Percentiles rank a stretch among this genome's conserved stretches.
These are phyloP conservation scores for Hypomesus transpacificus DNA, from an alignment of 2,113 vertebrate species.

Conservation along the genomic window DNA sequence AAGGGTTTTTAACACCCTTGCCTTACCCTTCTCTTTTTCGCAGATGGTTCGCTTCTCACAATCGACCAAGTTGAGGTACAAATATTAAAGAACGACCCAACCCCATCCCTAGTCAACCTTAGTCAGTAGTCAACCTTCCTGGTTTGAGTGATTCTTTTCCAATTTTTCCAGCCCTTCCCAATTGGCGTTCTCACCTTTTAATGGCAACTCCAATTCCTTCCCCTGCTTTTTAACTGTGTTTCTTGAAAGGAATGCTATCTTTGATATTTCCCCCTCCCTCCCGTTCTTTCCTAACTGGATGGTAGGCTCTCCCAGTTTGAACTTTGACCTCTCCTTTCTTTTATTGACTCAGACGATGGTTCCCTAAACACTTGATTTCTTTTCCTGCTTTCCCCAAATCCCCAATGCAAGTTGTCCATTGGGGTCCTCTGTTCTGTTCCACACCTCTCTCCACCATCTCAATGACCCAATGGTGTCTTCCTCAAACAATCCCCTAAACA, in stretches of 20 bases:
- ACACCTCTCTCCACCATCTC: constrained; percentile 52
- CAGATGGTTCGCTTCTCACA: constrained; percentile 77
- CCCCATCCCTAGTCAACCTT: constrained; percentile 48
- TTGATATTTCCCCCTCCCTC: constrained; percentile 54
- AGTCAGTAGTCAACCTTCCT: constrained; percentile 67
- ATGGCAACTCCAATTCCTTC: constrained; percentile 53
- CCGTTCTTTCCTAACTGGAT: constrained; percentile 61
- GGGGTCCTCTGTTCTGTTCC: constrained; percentile 62
- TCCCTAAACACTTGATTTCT: constrained; percentile 51
- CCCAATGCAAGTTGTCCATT: constrained; percentile 69
- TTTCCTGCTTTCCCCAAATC: constrained; percentile 55
- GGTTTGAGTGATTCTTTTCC: constrained; percentile 67
- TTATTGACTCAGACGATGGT: constrained; percentile 45
- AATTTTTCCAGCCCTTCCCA: constrained; percentile 58
- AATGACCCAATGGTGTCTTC: constrained; percentile 55
- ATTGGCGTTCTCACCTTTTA: constrained; percentile 52
- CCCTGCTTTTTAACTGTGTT: constrained; percentile 67
- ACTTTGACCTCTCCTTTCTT: constrained; percentile 46
- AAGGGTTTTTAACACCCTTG: constrained; percentile 69
- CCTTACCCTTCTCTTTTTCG: constrained; percentile 74
- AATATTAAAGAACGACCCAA: constrained; percentile 66
- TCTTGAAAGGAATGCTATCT: constrained; percentile 65
- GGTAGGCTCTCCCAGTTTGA: constrained; percentile 59
- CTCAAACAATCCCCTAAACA: constrained; percentile 43
- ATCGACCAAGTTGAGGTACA: constrained; percentile 76